Evolutionary conservation across 2,888 invertebrate genomes (phyloP).

Genomic region (Antheraea assamensis): DNA sequence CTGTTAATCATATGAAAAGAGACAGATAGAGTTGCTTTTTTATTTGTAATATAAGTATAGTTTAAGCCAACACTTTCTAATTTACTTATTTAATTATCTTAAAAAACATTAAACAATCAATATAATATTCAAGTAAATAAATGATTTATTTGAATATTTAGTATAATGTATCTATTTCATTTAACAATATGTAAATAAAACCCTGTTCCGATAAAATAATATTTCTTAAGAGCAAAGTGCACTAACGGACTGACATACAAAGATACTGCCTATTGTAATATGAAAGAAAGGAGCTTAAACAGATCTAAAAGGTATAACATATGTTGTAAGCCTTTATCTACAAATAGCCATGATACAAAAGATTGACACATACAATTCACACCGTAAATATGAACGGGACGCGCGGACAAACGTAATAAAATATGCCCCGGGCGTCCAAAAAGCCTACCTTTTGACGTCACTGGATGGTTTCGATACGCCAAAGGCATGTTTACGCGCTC

Average conservation of each 20-base stretch:
- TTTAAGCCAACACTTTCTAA: too few relatives aligned
- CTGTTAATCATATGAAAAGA: too few relatives aligned
- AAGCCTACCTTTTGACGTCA: slow-evolving; percentile 27
- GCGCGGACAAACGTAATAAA: slow-evolving; percentile 7
- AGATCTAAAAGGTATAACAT: background rate
- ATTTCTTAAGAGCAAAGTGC: background rate
- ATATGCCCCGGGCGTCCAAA: background rate
- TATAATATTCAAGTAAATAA: too few relatives aligned
- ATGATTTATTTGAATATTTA: too few relatives aligned
- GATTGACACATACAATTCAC: background rate
- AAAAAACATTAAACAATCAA: too few relatives aligned
- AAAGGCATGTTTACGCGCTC: slow-evolving; percentile 33
- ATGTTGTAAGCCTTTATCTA: background rate
- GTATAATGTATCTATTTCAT: too few relatives aligned
- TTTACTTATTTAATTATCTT: too few relatives aligned
- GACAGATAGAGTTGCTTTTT: too few relatives aligned
- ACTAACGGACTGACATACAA: background rate
- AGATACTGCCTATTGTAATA: background rate
- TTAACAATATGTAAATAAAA: too few relatives aligned
- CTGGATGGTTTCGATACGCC: slow-evolving; percentile 33
- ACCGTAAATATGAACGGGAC: background rate
- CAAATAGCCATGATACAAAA: background rate
- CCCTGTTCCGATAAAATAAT: too few relatives aligned
- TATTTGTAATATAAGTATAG: too few relatives aligned
- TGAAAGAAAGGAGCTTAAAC: background rate